Percentiles rank a stretch among this genome's conserved stretches.
phyloP scores from a whole-genome alignment of 35 echinoderm and acorn worm genomes.

The Lytechinus variegatus region DNA sequence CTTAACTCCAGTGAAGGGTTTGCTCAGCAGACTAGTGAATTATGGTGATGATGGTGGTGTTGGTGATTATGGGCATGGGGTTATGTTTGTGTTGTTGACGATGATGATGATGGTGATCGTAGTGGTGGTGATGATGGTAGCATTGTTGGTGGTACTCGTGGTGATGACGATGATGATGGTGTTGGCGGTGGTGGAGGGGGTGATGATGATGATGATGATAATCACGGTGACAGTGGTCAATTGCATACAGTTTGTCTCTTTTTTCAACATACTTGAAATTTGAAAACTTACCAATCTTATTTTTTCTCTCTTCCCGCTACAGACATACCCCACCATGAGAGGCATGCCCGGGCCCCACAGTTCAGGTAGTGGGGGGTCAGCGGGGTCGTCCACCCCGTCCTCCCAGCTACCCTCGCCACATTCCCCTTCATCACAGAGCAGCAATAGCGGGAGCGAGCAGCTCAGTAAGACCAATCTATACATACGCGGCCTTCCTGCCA shows the following conservation, averaged over 20 bases:
- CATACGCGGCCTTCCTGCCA: slow-evolving; percentile 76
- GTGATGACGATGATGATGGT: neutral
- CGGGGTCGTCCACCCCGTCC: slow-evolving; percentile 68
- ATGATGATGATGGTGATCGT: neutral
- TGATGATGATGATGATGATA: no score
- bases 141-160: neutral
- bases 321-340: slow-evolving; percentile 53
- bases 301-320: neutral
- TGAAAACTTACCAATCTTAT: neutral
- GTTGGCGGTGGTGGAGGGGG: no score
- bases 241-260: no score
- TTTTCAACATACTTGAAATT: neutral
- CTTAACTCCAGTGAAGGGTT: no score
- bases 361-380: slow-evolving; percentile 66
- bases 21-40: no score
- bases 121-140: neutral
- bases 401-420: slow-evolving; percentile 76
- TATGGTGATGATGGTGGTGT: neutral
- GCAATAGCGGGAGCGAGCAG: slow-evolving; percentile 53
- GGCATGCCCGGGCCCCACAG: slow-evolving; percentile 49
- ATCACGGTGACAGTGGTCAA: no score
- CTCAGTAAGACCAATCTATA: slow-evolving; percentile 78
- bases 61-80: neutral
- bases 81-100: neutral
- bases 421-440: slow-evolving; percentile 64